Evolutionary conservation across 2,797 vertebrate genomes (phyloP), one percentile per base, ranked within the genome.

Genomic region (Neopelma chrysocephalum): DNA sequence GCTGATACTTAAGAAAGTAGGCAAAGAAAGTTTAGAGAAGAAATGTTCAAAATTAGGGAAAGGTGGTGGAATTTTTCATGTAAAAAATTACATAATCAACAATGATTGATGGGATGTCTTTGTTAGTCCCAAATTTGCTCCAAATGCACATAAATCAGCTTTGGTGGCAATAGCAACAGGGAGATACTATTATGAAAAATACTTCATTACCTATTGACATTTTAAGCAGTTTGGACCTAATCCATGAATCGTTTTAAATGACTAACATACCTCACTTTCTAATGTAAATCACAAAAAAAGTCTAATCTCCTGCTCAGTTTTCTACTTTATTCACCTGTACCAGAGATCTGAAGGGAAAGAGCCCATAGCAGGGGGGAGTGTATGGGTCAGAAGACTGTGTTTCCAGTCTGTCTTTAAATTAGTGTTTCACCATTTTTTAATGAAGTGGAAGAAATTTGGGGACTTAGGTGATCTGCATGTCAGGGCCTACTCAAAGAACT

Each of bases 211-310:
- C 62, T 75, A 58, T 8, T 90, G 93, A 76, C 69, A 76, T 94
- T 94, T 95, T 79, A 88, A 89, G 66, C 62, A 48, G 58, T 72
- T 95, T 92, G 86, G 77, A 79, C 54, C 26, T 45, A 43, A 65
- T 93, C 80, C 85, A 89, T 0, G 3, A 20, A 79, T 72, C 50
- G 25, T 92, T 95, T 95, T 69, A 88, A 65, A 40, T 95, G 0
- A 82, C 73, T 81, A 61, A 48, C 69, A 72, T 72, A 54, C 42
- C 48, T 93, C 42, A 43, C 76, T 68, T 95, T 86, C 69, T 71
- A 43, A 86, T 36, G 42, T 81, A 69, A 91, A 69, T 73, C 76
- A 15, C 8, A 14, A 54, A 70, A 64, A 84, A 50, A 18, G 27
- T 36, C 42, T 86, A 69, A 72, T 60, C 42, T 7, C 0, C 2